Percentiles rank a stretch among this genome's conserved stretches.
These are phyloP conservation scores for Mustela nigripes DNA, from an alignment of 2,113 vertebrate species.

Conservation along the genomic window DNA sequence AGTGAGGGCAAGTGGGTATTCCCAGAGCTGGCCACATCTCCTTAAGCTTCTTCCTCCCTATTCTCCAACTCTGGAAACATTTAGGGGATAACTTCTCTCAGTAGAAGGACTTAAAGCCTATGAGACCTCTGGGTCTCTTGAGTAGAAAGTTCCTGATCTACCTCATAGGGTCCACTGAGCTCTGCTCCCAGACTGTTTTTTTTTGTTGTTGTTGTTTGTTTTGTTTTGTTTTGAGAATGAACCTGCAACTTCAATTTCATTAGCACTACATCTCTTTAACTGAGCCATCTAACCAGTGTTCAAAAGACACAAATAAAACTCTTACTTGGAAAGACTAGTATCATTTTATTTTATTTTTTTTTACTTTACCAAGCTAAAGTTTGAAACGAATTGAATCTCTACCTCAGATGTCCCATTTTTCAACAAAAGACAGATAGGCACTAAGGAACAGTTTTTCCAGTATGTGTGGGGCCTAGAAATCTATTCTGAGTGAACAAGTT, in stretches of 20 bases:
- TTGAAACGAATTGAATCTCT: conserved; percentile 33
- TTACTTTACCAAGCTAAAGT: conserved; percentile 43
- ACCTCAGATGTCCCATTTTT: conserved; percentile 66
- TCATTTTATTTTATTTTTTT: neutral
- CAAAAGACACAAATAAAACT: neutral
- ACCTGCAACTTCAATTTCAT: conserved; percentile 10
- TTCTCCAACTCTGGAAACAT: neutral
- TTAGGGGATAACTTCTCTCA: conserved; percentile 29
- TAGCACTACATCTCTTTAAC: neutral
- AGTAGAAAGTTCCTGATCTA: neutral
- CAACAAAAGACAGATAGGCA: conserved; percentile 34
- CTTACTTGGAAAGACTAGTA: conserved; percentile 6
- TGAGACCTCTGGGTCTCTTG: neutral
- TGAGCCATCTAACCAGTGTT: neutral
- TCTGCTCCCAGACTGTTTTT: neutral
- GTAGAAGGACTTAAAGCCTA: neutral
- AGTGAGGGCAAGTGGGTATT: fast-evolving
- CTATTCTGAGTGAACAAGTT: conserved; percentile 67
- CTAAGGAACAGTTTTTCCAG: conserved; percentile 15
- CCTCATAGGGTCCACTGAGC: neutral
- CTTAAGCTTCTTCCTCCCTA: neutral
- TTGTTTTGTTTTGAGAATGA: neutral
- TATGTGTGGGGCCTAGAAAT: conserved; percentile 60
- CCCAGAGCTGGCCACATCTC: neutral
- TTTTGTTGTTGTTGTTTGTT: neutral